Base-by-base conservation (phyloP, 2,888 invertebrate species). In the Cabera pusaria region DNA sequence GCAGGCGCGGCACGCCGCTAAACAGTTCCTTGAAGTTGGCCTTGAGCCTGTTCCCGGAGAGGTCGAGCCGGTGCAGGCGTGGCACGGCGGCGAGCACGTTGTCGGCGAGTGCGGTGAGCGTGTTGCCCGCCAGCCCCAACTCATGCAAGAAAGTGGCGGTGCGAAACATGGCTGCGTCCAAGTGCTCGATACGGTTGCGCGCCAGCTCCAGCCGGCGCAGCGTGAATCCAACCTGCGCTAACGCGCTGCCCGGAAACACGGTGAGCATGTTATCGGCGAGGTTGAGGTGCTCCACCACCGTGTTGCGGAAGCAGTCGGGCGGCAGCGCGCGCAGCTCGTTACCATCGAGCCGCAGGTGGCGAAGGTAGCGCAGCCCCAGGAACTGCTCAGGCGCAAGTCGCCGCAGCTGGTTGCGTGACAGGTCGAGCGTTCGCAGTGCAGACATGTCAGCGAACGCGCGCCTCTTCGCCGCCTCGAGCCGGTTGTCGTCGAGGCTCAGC, bases 1-100 rank as follows among this genome's bases (percentile, higher is more conserved):
- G 91, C 28, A 96, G 79, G 35, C 92, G 92, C 20, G 94, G 95
- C 11, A 95, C 90, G 64, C 94, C 94, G 55, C 94, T 93, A 53
- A 96, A 94, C 2, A 96, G 90, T 74, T 96, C 95, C 56, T 94
- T 94, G 57, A 94, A 92, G 71, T 95, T 95, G 6, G 95, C 93
- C 44, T 95, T 92, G 11, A 96, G 82, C 1, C 92, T 89, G 73
- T 96, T 96, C 31, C 91, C 90, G 18, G 95, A 93, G 6, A 96
- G 83, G 65, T 96, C 94, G 33, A 96, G 82, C 37, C 91, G 91
- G 45, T 94, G 91, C 28, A 96, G 86, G 49, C 93, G 92, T 18
- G 92, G 91, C 8, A 96, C 82, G 36, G 93, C 93, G 1, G 93
- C 92, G 61, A 96, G 95, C 1, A 95, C 94, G 65, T 95, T 95